Conservation (phyloP, 1,140 invertebrate genomes). For the Camponotus vicinus region DNA sequence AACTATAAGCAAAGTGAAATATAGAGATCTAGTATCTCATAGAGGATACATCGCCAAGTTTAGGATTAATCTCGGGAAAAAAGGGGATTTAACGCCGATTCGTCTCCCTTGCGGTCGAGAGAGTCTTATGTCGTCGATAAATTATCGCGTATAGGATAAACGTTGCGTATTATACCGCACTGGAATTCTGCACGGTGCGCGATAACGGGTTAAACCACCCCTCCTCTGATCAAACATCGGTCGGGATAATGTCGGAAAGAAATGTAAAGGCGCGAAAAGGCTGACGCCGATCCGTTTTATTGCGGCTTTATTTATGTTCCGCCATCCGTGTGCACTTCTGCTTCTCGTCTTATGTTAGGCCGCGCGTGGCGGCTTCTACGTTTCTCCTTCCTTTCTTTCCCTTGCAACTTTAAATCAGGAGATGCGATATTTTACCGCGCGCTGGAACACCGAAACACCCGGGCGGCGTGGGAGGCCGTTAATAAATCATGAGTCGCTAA, state of each 20-base stretch:
- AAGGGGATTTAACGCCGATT: constrained; percentile 39
- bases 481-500: constrained; percentile 68
- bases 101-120: constrained; percentile 13
- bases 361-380: background rate
- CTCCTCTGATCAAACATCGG: constrained; percentile 36
- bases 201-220: constrained; percentile 35
- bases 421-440: constrained; percentile 64
- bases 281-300: constrained; percentile 61
- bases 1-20: background rate
- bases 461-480: constrained; percentile 36
- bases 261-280: constrained; percentile 28
- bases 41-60: constrained; percentile 32
- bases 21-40: constrained; percentile 4
- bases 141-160: constrained; percentile 50
- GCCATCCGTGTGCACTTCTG: constrained; percentile 49
- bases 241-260: constrained; percentile 52
- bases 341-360: constrained; percentile 27
- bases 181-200: constrained; percentile 40
- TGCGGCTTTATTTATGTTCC: constrained; percentile 65
- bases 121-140: constrained; percentile 51
- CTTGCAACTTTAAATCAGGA: constrained; percentile 62
- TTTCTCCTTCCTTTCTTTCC: background rate
- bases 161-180: constrained; percentile 35
- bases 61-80: constrained; percentile 34
- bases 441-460: constrained; percentile 54